Evolutionary conservation across 2,888 invertebrate species (phyloP).

Genomic region (Aphodius sticticus): DNA sequence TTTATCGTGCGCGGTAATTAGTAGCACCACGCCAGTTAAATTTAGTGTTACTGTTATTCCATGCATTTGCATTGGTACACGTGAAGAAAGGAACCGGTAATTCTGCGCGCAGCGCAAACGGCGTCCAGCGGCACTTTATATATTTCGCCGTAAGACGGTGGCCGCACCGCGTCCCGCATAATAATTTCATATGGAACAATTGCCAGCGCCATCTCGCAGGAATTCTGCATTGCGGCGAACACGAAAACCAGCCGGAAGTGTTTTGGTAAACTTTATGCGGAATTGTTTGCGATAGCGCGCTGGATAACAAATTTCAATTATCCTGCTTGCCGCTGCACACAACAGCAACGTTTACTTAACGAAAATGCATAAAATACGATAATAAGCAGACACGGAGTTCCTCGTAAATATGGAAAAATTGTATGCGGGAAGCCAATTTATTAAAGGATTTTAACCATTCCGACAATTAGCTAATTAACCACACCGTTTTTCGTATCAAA

Average conservation of each 20-base stretch:
- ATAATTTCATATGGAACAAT: slow-evolving; percentile 4
- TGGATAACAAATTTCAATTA: background rate
- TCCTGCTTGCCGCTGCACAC: background rate
- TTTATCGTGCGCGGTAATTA: background rate
- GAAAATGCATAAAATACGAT: background rate
- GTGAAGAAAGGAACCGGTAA: slow-evolving; percentile 4
- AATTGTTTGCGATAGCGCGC: background rate
- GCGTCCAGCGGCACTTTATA: no score
- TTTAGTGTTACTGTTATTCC: background rate
- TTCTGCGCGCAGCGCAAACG: background rate
- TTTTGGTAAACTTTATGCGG: background rate
- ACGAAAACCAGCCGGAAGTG: background rate
- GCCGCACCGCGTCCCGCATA: background rate
- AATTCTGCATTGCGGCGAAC: background rate
- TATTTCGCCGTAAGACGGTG: no score
- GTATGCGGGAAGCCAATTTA: no score
- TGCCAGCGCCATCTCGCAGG: background rate
- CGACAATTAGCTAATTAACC: no score
- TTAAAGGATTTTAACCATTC: no score
- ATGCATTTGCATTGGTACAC: background rate
- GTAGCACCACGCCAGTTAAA: background rate
- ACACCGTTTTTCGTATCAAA: no score
- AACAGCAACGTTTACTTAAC: background rate
- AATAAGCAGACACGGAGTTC: background rate
- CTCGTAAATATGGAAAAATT: no score